Conservation (phyloP, 2,888 invertebrate genomes). For the Cloeon dipterum region DNA sequence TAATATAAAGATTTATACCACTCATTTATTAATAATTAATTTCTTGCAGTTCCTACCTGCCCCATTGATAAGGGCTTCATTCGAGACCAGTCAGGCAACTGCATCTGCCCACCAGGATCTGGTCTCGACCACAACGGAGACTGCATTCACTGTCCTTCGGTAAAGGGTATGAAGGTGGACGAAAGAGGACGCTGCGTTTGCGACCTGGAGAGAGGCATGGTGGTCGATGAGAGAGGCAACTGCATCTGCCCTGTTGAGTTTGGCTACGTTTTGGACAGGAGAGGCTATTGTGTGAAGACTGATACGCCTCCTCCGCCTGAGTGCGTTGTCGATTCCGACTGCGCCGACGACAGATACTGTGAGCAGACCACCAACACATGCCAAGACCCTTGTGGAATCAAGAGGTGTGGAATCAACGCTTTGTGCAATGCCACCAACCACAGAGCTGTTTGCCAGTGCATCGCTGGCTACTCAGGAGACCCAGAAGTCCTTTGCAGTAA, state of each 20-base stretch:
- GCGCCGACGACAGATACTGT: slow-evolving; percentile 53
- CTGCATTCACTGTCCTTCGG: slow-evolving; percentile 46
- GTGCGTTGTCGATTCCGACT: slow-evolving; percentile 49
- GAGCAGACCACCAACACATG: slow-evolving; percentile 43
- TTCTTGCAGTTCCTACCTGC: slow-evolving; percentile 30
- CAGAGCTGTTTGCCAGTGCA: slow-evolving; percentile 52
- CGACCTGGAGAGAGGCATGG: slow-evolving; percentile 51
- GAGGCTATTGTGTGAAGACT: slow-evolving; percentile 33
- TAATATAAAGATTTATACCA: background rate
- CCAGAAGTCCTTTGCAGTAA: slow-evolving; percentile 49
- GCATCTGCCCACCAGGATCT: slow-evolving; percentile 52
- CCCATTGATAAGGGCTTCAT: slow-evolving; percentile 43
- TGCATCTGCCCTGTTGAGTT: slow-evolving; percentile 51
- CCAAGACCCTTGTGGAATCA: slow-evolving; percentile 51
- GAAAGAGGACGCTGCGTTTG: slow-evolving; percentile 62
- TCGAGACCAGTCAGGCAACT: slow-evolving; percentile 36
- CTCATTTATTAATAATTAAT: background rate
- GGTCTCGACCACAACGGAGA: slow-evolving; percentile 54
- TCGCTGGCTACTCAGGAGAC: slow-evolving; percentile 51
- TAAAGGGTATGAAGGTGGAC: slow-evolving; percentile 38
- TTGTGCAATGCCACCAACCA: slow-evolving; percentile 57
- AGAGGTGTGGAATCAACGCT: slow-evolving; percentile 51
- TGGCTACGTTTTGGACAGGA: slow-evolving; percentile 34
- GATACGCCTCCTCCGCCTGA: slow-evolving; percentile 18
- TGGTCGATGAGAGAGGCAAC: slow-evolving; percentile 48